phyloP scores from a whole-genome alignment of 2,797 vertebrate species.

The Salarias fasciatus region DNA sequence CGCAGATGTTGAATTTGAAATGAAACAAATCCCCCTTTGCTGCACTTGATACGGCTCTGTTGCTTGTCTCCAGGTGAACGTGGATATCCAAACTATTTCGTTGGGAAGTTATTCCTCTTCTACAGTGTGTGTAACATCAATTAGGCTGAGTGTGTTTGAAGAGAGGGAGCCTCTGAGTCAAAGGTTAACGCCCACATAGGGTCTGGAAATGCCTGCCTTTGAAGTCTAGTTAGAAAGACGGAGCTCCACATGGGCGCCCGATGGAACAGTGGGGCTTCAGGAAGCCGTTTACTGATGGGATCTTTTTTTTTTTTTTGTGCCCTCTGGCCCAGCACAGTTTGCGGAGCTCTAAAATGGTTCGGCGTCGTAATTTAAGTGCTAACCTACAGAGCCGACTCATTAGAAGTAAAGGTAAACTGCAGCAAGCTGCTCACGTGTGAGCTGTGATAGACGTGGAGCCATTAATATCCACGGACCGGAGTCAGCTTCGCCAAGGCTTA shows the following conservation, averaged over 20 bases:
- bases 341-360: constrained; percentile 26
- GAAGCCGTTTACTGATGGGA: constrained; percentile 59
- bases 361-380: constrained; percentile 28
- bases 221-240: constrained; percentile 77
- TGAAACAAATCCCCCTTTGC: neutral
- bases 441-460: constrained; percentile 1
- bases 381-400: constrained; percentile 37
- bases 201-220: constrained; percentile 76
- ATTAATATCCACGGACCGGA: constrained; percentile 14
- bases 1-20: neutral
- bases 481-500: constrained; percentile 11
- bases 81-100: constrained; percentile 31
- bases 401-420: constrained; percentile 38
- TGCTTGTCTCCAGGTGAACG: constrained; percentile 12
- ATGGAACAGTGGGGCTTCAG: constrained; percentile 58
- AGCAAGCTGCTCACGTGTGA: constrained; percentile 28
- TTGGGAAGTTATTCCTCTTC: constrained; percentile 36
- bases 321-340: constrained; percentile 43
- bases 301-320: constrained; percentile 29
- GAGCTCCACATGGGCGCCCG: constrained; percentile 56
- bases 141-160: constrained; percentile 56
- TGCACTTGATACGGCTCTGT: neutral
- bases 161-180: constrained; percentile 69
- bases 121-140: constrained; percentile 45
- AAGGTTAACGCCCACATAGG: constrained; percentile 79